A percentile compares a stretch with the other conserved stretches of the same genome.
Evolutionary conservation across 2,888 invertebrate species (phyloP).

Genomic region (Caenorhabditis imperialis): DNA sequence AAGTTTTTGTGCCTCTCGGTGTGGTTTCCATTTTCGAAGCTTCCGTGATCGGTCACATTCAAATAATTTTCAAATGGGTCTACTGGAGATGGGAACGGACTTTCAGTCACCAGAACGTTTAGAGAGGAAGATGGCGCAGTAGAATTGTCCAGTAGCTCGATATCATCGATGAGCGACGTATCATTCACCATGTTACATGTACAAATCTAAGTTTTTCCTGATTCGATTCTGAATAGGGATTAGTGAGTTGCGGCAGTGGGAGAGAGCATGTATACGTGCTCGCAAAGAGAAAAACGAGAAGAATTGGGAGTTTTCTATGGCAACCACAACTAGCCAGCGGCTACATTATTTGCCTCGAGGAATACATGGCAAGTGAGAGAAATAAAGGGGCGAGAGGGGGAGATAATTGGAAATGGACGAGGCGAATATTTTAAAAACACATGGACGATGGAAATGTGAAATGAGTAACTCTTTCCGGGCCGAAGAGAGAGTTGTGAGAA

Average conservation of each 20-base stretch:
- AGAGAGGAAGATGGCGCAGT: neutral
- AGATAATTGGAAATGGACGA: too few relatives aligned
- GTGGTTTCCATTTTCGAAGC: neutral
- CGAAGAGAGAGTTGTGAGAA: too few relatives aligned
- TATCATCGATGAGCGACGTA: conserved; percentile 30
- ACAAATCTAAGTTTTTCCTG: neutral
- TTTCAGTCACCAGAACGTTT: conserved; percentile 1
- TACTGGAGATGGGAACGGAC: conserved; percentile 29
- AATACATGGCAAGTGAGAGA: too few relatives aligned
- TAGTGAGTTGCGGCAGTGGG: neutral
- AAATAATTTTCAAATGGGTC: conserved; percentile 38
- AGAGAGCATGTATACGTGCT: conserved; percentile 2
- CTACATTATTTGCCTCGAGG: neutral
- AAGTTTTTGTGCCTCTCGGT: neutral
- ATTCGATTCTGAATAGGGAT: too few relatives aligned
- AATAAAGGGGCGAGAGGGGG: too few relatives aligned
- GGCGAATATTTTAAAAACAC: neutral
- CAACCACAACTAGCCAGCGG: neutral
- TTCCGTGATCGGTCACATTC: conserved; percentile 16
- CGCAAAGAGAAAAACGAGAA: neutral
- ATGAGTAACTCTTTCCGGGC: too few relatives aligned
- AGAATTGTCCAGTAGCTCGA: neutral
- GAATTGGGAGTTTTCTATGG: conserved; percentile 23
- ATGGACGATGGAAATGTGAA: too few relatives aligned
- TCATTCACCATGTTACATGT: neutral